Evolutionary conservation across 1,140 invertebrate species (phyloP), one percentile per base, ranked within the genome.

Genomic region (Hyposmocoma kahamanoa): DNA sequence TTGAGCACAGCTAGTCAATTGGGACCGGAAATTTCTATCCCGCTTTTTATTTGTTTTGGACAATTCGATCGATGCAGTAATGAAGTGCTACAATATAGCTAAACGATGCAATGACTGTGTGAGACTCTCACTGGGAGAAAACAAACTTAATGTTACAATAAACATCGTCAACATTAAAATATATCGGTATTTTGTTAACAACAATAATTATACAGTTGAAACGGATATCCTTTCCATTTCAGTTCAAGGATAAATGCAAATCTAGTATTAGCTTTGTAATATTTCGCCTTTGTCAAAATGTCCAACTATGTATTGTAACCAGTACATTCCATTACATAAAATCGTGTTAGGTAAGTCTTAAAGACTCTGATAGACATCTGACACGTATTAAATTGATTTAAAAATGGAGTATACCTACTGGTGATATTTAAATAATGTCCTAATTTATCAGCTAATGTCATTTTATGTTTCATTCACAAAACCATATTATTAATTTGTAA

Each of bases 181-280:
- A n/a, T n/a, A n/a, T n/a, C n/a, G n/a, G n/a, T n/a, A n/a, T n/a
- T n/a, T n/a, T n/a, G n/a, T n/a, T n/a, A n/a, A n/a, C n/a, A n/a
- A n/a, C n/a, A n/a, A 26, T 26, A 26, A 26, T 34, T 6, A 34
- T 34, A 36, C 32, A 26, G 5, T 36, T 36, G 1, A 17, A 36
- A 70, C 75, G 80, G 80, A 84, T 80, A 74, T 84, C 80, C 77
- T 80, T 80, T 80, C 78, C 72, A 77, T 72, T 69, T 72, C 56
- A 47, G 67, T 63, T 62, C 74, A 78, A 74, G 72, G 74, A 69
- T 67, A 72, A 68, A 76, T 66, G 60, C 59, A 60, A 70, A 72
- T 60, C 57, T 67, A 63, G 59, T 62, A 62, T 42, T 47, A 47
- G 44, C n/a, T 46, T 62, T 47, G 50, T 56, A 66, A 62, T 66